These are phyloP conservation scores for Mustela nigripes DNA, from an alignment of 2,113 vertebrate species.

Conservation along the genomic window DNA sequence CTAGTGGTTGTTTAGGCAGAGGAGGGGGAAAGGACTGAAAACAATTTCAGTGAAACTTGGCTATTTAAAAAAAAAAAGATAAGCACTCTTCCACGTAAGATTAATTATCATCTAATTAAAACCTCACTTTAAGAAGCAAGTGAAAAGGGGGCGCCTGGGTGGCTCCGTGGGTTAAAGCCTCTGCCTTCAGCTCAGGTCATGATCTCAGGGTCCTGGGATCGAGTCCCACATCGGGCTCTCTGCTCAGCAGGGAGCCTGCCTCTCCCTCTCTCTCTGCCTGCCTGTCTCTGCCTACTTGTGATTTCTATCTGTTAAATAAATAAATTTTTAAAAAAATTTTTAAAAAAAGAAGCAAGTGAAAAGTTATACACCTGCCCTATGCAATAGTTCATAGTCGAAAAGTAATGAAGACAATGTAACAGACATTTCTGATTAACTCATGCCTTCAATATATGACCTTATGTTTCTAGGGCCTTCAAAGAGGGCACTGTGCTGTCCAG, in stretches of 20 bases:
- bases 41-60: background rate
- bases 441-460: background rate
- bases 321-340: too few species aligned
- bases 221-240: too few species aligned
- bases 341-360: background rate
- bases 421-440: background rate
- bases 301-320: too few species aligned
- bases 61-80: background rate
- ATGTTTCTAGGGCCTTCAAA: background rate
- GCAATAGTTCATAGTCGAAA: background rate
- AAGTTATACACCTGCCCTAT: background rate
- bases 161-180: too few species aligned
- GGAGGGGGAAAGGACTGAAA: background rate
- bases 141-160: background rate
- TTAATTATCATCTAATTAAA: background rate
- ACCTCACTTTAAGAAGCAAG: constrained; percentile 7
- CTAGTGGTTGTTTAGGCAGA: background rate
- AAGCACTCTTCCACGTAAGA: background rate
- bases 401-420: background rate
- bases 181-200: too few species aligned
- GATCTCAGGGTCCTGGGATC: too few species aligned
- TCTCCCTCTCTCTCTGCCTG: too few species aligned
- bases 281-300: too few species aligned
- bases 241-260: too few species aligned
- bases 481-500: background rate